These are phyloP conservation scores for Poecilia velifera DNA, from an alignment of 2,797 vertebrate genomes.

Conservation along the genomic window DNA sequence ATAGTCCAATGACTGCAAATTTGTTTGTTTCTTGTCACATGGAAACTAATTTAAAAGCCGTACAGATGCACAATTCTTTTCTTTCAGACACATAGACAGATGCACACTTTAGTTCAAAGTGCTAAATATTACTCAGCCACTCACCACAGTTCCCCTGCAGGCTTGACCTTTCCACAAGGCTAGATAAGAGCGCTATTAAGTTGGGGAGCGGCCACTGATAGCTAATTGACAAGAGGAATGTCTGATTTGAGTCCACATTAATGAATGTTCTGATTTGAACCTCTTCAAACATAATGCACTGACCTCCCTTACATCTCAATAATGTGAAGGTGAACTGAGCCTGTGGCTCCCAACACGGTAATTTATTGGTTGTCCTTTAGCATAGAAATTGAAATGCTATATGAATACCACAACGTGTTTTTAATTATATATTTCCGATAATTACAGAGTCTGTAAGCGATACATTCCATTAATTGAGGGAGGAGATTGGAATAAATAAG, in stretches of 20 bases:
- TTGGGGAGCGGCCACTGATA: slow-evolving; percentile 59
- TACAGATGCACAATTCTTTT: slow-evolving; percentile 7
- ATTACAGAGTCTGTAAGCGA: too few relatives aligned
- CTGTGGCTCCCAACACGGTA: background rate
- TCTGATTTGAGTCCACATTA: slow-evolving; percentile 40
- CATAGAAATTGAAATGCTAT: too few relatives aligned
- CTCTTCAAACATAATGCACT: slow-evolving; percentile 12
- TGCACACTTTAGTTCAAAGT: slow-evolving; percentile 40
- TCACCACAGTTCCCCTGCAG: slow-evolving; percentile 41
- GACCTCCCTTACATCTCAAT: background rate
- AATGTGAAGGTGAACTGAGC: background rate
- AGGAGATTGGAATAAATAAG: too few relatives aligned
- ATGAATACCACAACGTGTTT: too few relatives aligned
- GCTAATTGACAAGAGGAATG: slow-evolving; percentile 52
- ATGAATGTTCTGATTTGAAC: slow-evolving; percentile 45
- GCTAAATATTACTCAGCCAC: slow-evolving; percentile 46
- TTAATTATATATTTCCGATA: too few relatives aligned
- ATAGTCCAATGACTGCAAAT: slow-evolving; percentile 14
- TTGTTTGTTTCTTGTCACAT: slow-evolving; percentile 18
- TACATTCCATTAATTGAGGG: too few relatives aligned
- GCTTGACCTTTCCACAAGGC: slow-evolving; percentile 65
- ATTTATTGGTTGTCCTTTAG: too few relatives aligned
- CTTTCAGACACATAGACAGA: slow-evolving; percentile 21
- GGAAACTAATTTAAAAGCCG: slow-evolving; percentile 33
- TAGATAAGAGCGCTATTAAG: slow-evolving; percentile 61